phyloP scores from a whole-genome alignment of 1,140 invertebrate species.

The Pseudomyrmex sp. region DNA sequence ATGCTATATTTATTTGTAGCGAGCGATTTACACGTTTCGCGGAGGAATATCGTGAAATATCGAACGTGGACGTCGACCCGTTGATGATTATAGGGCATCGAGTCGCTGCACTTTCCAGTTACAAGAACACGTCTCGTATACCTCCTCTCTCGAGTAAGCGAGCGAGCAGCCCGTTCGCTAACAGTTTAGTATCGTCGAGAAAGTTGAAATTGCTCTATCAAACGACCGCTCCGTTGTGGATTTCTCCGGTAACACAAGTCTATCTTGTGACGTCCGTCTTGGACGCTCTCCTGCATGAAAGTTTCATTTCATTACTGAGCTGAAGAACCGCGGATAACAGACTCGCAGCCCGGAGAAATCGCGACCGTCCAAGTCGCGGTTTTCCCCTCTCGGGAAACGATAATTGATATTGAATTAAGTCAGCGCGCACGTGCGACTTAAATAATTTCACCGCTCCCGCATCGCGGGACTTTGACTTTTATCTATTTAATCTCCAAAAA shows the following conservation, averaged over 20 bases:
- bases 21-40: not conserved
- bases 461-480: not conserved
- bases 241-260: slow-evolving; percentile 69
- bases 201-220: slow-evolving; percentile 75
- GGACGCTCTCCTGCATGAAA: slow-evolving; percentile 66
- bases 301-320: slow-evolving; percentile 65
- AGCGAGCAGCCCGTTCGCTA: slow-evolving; percentile 12
- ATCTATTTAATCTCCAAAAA: not conserved
- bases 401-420: slow-evolving; percentile 31
- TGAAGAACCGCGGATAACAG: slow-evolving; percentile 14
- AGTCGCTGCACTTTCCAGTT: slow-evolving; percentile 59
- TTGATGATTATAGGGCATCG: slow-evolving; percentile 43
- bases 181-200: slow-evolving; percentile 64
- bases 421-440: not conserved
- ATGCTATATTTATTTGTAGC: not conserved
- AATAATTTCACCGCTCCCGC: not conserved
- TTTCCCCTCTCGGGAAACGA: not conserved
- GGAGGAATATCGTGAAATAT: not conserved
- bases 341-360: slow-evolving; percentile 10
- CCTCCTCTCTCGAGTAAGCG: slow-evolving; percentile 17
- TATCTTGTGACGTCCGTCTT: slow-evolving; percentile 60
- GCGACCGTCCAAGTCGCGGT: not conserved
- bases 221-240: slow-evolving; percentile 60
- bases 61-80: slow-evolving; percentile 28
- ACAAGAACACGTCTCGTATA: slow-evolving; percentile 30